These are phyloP conservation scores for Dascillus cervinus DNA, from an alignment of 2,888 invertebrate species.

Conservation along the genomic window DNA sequence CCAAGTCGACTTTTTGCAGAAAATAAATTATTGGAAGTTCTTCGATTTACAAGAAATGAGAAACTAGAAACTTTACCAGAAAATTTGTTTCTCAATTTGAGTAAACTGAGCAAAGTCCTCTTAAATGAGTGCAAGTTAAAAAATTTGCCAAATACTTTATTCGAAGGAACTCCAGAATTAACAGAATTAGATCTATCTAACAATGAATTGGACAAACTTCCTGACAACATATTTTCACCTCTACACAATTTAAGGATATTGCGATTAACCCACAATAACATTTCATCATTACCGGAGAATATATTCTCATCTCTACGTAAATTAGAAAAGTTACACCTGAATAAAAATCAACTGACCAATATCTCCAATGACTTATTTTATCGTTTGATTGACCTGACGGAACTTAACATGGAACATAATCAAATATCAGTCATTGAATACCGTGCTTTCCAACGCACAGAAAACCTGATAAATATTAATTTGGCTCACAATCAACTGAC, in stretches of 20 bases:
- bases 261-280: constrained; percentile 14
- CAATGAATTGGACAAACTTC: constrained; percentile 45
- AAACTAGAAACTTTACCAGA: constrained; percentile 4
- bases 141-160: constrained; percentile 53
- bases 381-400: constrained; percentile 48
- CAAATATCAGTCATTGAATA: constrained; percentile 49
- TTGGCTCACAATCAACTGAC: constrained; percentile 19
- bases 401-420: constrained; percentile 59
- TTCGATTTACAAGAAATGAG: constrained; percentile 30
- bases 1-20: constrained; percentile 51
- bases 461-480: constrained; percentile 15
- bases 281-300: constrained; percentile 47
- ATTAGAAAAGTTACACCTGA: constrained; percentile 56
- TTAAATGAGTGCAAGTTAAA: constrained; percentile 39
- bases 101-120: constrained; percentile 20
- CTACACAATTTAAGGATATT: constrained; percentile 47
- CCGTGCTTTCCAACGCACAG: constrained; percentile 42
- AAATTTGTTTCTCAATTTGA: constrained; percentile 16
- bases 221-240: constrained; percentile 52
- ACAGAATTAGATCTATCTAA: constrained; percentile 53
- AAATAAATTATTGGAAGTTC: constrained; percentile 28
- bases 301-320: constrained; percentile 57
- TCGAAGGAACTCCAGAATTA: constrained; percentile 52
- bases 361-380: constrained; percentile 54
- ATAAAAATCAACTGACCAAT: constrained; percentile 53